Percentiles rank a stretch among this genome's conserved stretches.
Conservation (phyloP, 2,113 vertebrate species). For the Gymnobelideus leadbeateri region DNA sequence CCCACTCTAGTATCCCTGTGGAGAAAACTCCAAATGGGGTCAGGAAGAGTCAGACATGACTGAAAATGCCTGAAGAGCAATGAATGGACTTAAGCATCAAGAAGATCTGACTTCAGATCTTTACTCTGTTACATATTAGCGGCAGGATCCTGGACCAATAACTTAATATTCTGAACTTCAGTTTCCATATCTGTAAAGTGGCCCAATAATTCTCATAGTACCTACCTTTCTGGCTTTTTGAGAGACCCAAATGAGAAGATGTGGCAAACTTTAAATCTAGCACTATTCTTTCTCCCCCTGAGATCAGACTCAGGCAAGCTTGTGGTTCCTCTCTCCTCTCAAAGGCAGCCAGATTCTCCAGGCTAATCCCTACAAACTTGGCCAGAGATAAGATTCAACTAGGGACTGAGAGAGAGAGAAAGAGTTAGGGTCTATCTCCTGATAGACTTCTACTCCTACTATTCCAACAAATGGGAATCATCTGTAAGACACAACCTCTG, state of each 20-base stretch:
- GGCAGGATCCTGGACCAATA: background rate
- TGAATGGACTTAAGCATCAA: background rate
- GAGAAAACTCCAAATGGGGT: background rate
- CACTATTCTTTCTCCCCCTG: background rate
- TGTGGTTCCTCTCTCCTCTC: background rate
- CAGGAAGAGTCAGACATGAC: background rate
- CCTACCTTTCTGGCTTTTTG: background rate
- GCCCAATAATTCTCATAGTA: background rate
- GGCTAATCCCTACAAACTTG: background rate
- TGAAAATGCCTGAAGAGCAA: background rate
- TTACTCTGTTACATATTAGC: background rate
- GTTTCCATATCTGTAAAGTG: background rate
- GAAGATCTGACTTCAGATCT: background rate
- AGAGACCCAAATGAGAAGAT: background rate
- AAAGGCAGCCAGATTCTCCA: conserved; percentile 25
- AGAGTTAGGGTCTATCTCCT: background rate
- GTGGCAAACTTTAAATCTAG: background rate
- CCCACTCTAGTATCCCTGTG: background rate
- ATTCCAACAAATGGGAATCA: conserved; percentile 20
- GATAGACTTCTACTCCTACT: background rate
- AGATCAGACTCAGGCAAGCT: background rate
- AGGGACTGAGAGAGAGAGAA: background rate
- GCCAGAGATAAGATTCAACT: background rate
- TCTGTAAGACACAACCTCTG: conserved; percentile 1
- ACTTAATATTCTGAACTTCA: background rate